Conservation (phyloP, 2,888 invertebrate genomes). For the Panzeria rudis region DNA sequence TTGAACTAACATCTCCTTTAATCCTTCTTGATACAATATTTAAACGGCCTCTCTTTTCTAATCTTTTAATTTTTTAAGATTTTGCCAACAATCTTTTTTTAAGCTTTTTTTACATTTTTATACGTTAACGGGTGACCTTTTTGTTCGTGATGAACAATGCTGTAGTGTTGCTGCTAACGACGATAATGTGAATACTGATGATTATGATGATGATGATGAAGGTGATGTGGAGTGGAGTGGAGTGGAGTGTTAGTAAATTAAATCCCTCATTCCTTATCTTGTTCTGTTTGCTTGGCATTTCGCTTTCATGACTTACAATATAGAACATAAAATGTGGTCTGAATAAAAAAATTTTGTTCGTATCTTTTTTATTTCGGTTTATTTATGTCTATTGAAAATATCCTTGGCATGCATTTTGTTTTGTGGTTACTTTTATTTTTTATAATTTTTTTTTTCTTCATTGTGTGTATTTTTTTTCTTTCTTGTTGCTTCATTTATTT, state of each 20-base stretch:
- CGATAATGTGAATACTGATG: neutral
- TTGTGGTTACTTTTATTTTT: constrained; percentile 63
- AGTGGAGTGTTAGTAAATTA: constrained; percentile 22
- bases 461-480: neutral
- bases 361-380: constrained; percentile 28
- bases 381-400: constrained; percentile 64
- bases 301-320: constrained; percentile 49
- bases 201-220: neutral
- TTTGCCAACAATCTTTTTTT: neutral
- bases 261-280: constrained; percentile 32
- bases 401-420: constrained; percentile 71
- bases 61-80: constrained; percentile 26
- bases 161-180: constrained; percentile 25
- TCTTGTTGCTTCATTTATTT: constrained; percentile 55
- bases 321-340: constrained; percentile 57
- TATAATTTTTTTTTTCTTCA: constrained; percentile 22
- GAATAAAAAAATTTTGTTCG: constrained; percentile 3
- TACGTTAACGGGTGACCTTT: constrained; percentile 41
- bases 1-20: neutral
- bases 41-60: neutral
- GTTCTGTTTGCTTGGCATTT: constrained; percentile 53
- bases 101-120: neutral
- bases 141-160: constrained; percentile 45
- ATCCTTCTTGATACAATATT: neutral
- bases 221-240: neutral